Base-by-base conservation (phyloP, 2,888 invertebrate species). In the Crepidodera aurea region DNA sequence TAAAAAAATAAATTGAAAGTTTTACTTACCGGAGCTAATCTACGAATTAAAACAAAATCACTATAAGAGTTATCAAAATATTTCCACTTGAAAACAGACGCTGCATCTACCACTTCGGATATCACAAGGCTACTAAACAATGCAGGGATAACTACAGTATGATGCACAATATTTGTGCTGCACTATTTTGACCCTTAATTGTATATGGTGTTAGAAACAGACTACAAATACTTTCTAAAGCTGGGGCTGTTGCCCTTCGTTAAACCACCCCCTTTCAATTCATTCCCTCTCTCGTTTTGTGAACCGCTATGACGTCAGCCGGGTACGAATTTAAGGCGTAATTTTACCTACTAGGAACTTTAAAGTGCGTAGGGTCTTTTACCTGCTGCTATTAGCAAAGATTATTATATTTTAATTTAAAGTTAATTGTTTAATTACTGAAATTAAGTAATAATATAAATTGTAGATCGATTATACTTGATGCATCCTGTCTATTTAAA, bases 301-400 rank as follows among this genome's bases (percentile, higher is more conserved):
- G 71, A 72, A 73, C 74, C 75, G 66, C 68, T 58, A 65, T 77
- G 77, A 77, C 77, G 77, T 77, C 70, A 71, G 46, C 65, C 48
- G 67, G 65, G 65, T 68, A 60, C 44, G 22, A 44, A 25, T 29
- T 19, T n/a, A 27, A 37, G 40, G n/a, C 15, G 34, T 13, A 12
- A 10, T 29, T 29, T 10, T 29, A 29, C 29, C 29, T 29, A 10
- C 34, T 51, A n/a, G 10, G 10, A 42, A 46, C 3, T 32, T 27
- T 15, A 39, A 7, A 15, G 13, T 16, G 13, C 22, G 10, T 18
- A 19, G 15, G 22, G 22, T 22, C 6, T 6, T 6, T 22, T 22
- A 22, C 22, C 22, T 22, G 22, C 6, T 22, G 6, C 22, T 22
- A 22, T 22, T 22, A 22, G 22, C 22, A 2, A 22, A 22, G 22